Base-by-base conservation (phyloP, 2,888 invertebrate species). In the Sminthurinus aureus region DNA sequence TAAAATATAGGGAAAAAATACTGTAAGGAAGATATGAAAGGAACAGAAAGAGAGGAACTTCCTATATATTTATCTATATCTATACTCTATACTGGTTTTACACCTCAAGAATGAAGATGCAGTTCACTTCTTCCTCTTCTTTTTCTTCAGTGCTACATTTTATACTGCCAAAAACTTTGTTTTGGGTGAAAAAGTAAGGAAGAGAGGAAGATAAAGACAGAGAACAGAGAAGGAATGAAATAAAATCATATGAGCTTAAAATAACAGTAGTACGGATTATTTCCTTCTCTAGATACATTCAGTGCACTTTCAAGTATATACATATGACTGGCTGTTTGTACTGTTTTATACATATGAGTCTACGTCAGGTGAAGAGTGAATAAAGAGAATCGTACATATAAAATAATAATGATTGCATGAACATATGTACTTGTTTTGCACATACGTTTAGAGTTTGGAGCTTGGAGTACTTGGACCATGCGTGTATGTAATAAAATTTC, bases 201-300 rank as follows among this genome's bases (percentile, higher is more conserved):
- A 38, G 38, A 38, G 38, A 38, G n/a, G n/a, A n/a, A n/a, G n/a
- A n/a, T n/a, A n/a, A n/a, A n/a, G n/a, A n/a, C n/a, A n/a, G n/a
- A 38, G 38, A 38, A 38, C 6, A 6, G 38, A 38, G 38, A 38
- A 38, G 18, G 50, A 75, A 50, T 26, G 38, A 75, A 50, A 50
- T 38, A 20, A 51, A 75, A n/a, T 24, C 75, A 75, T 18, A 38
- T 20, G 38, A 20, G 79, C 69, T 50, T 79, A 69, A 79, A 38
- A 79, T 79, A 79, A 79, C 79, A 79, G 79, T 79, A 79, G 51
- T 79, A 64, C 38, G 51, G 26, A 50, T 79, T 69, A 69, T 79
- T 79, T 18, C 51, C 67, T n/a, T n/a, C 9, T 67, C 15, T 9
- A 38, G 1, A 13, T 67, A 38, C n/a, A 13, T 67, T 67, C n/a